These are phyloP conservation scores for Ennomos erosarius DNA, from an alignment of 2,888 invertebrate genomes.

Conservation along the genomic window DNA sequence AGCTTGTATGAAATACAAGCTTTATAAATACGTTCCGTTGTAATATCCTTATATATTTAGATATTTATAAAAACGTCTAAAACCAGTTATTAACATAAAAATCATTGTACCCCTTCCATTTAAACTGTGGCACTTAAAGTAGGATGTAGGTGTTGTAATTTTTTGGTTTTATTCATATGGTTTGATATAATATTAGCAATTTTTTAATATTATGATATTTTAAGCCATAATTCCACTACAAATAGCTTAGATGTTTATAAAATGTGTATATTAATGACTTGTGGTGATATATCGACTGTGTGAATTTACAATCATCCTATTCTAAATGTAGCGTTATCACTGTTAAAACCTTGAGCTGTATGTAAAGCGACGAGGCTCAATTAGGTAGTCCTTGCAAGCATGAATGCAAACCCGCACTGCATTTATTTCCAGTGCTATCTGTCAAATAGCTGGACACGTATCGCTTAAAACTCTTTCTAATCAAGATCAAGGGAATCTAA, in stretches of 20 bases:
- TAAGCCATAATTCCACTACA: conserved; percentile 27
- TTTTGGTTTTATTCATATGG: background rate
- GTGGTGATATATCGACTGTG: conserved; percentile 7
- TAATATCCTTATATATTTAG: no score
- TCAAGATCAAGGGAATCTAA: no score
- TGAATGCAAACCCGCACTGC: no score
- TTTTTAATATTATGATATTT: background rate
- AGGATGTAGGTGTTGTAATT: conserved; percentile 1
- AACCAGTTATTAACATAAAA: no score
- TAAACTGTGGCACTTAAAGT: background rate
- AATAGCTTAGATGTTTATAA: conserved; percentile 21
- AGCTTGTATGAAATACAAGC: conserved; percentile 1
- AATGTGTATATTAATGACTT: conserved; percentile 7
- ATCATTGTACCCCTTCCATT: no score
- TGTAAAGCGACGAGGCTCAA: background rate
- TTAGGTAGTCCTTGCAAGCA: no score
- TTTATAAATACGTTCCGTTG: background rate
- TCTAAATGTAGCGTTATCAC: background rate
- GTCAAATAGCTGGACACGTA: no score
- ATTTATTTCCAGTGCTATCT: no score
- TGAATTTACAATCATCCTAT: conserved; percentile 12
- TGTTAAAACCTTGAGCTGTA: background rate
- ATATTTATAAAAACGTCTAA: no score
- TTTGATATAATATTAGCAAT: background rate
- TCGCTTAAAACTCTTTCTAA: no score